Evolutionary conservation across 2,888 invertebrate genomes (phyloP).

Genomic region (Hirtodrosophila trivittata): DNA sequence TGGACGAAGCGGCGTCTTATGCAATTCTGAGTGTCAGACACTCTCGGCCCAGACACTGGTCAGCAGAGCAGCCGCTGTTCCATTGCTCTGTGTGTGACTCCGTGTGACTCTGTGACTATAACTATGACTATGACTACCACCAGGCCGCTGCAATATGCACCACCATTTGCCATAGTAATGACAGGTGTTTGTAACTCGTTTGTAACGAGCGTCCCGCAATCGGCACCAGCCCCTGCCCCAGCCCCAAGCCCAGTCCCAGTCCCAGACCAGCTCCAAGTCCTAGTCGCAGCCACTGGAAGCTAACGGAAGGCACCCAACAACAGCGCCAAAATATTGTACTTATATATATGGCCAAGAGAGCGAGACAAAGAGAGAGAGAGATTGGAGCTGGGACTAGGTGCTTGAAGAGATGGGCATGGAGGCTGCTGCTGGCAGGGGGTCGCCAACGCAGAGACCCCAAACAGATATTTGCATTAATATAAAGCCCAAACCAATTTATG

Average conservation of each 20-base stretch:
- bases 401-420: not conserved
- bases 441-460: conserved; percentile 68
- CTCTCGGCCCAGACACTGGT: conserved; percentile 26
- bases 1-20: conserved; percentile 57
- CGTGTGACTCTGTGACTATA: conserved; percentile 1
- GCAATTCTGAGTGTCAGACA: conserved; percentile 69
- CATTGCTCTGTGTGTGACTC: conserved; percentile 7
- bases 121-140: conserved; percentile 5
- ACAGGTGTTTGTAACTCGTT: conserved; percentile 79
- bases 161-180: conserved; percentile 74
- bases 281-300: conserved; percentile 36
- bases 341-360: conserved; percentile 24
- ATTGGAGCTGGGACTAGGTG: conserved; percentile 14
- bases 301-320: conserved; percentile 63
- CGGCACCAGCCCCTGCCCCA: conserved; percentile 16
- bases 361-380: conserved; percentile 18
- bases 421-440: conserved; percentile 57
- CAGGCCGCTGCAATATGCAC: conserved; percentile 41
- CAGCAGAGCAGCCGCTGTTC: conserved; percentile 1
- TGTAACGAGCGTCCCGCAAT: conserved; percentile 49
- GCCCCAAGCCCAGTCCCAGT: conserved; percentile 1
- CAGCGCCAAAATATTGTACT: conserved; percentile 42
- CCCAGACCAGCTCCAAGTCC: conserved; percentile 1
- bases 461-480: conserved; percentile 80
- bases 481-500: conserved; percentile 76